Percentiles rank a stretch among this genome's conserved stretches.
phyloP scores from a whole-genome alignment of 2,113 vertebrate species.

The Acrocephalus arundinaceus region DNA sequence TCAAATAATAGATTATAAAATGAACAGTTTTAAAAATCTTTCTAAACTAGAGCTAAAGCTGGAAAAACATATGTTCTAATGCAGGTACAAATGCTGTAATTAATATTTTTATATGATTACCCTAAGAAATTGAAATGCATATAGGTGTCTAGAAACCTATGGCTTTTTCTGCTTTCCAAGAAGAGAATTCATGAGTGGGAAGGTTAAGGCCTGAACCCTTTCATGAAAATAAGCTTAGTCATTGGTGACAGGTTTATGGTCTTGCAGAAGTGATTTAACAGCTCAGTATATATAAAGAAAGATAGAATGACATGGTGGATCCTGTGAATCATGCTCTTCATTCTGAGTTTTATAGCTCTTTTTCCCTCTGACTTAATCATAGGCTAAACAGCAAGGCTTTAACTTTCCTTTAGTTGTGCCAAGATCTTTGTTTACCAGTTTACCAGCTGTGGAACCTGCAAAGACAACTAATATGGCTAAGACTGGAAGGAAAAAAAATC shows the following conservation, averaged over 20 bases:
- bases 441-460: background rate
- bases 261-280: background rate
- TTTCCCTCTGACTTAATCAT: background rate
- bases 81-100: background rate
- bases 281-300: background rate
- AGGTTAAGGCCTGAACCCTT: background rate
- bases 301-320: conserved; percentile 10
- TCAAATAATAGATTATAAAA: background rate
- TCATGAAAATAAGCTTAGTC: background rate
- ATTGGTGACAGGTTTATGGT: background rate
- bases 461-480: background rate
- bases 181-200: background rate
- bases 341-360: background rate
- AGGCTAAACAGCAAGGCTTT: background rate
- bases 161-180: background rate
- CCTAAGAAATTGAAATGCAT: background rate
- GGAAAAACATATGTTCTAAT: background rate
- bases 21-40: background rate
- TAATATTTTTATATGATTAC: background rate
- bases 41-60: conserved; percentile 44
- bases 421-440: conserved; percentile 1
- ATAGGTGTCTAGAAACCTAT: background rate
- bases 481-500: background rate
- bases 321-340: conserved; percentile 18
- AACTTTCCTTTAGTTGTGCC: conserved; percentile 20